Evolutionary conservation across 1,140 invertebrate genomes (phyloP).

Genomic region (Drosophila setifemur): DNA sequence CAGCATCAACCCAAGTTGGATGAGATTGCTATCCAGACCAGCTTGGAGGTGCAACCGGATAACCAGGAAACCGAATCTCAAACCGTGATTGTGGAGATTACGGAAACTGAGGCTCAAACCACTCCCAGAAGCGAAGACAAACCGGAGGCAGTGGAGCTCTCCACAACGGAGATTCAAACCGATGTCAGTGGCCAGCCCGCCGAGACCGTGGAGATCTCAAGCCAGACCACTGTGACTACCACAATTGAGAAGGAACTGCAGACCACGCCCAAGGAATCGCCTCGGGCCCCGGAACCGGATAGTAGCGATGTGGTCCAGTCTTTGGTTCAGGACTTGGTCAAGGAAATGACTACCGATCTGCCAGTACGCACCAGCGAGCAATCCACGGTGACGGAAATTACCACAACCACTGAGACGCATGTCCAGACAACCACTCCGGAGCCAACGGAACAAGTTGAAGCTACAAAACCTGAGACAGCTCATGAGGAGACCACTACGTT

Average conservation of each 20-base stretch:
- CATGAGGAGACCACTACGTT: conserved; percentile 41
- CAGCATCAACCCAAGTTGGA: conserved; percentile 82
- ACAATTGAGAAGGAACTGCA: conserved; percentile 83
- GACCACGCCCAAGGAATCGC: conserved; percentile 83
- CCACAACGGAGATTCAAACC: conserved; percentile 72
- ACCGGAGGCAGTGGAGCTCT: conserved; percentile 11
- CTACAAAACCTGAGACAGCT: conserved; percentile 28
- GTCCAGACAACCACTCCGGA: conserved; percentile 83
- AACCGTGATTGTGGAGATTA: conserved; percentile 64
- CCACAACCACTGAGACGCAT: conserved; percentile 80
- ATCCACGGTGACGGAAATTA: conserved; percentile 53
- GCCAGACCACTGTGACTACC: conserved; percentile 84
- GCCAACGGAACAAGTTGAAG: conserved; percentile 32
- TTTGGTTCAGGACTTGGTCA: conserved; percentile 80
- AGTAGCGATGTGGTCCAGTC: conserved; percentile 58
- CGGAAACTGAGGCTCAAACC: conserved; percentile 77
- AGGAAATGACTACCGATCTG: conserved; percentile 73
- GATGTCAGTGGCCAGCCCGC: conserved; percentile 64
- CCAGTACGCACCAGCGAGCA: conserved; percentile 70
- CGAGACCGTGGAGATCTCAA: conserved; percentile 83
- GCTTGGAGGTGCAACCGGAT: conserved; percentile 73
- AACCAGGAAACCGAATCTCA: conserved; percentile 76
- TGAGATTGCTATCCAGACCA: conserved; percentile 82
- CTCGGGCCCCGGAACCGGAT: conserved; percentile 44
- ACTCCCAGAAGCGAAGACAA: conserved; percentile 47